Evolutionary conservation across 2,113 vertebrate species (phyloP).

Genomic region (Petrocephalus microphthalmus): DNA sequence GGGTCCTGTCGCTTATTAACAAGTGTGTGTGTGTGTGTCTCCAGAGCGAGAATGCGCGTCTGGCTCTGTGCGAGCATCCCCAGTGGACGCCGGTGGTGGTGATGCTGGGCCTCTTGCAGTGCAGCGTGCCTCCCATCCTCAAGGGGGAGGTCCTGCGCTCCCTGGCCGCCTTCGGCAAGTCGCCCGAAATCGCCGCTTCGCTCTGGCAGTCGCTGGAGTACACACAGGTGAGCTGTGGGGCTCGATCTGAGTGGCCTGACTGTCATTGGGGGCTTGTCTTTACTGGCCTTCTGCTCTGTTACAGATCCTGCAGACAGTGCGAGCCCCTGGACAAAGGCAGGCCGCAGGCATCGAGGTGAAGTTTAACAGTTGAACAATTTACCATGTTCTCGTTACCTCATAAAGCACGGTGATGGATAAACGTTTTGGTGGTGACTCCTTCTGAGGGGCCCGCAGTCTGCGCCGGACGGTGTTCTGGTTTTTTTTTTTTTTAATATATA

Average conservation of each 20-base stretch:
- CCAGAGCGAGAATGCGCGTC: conserved; percentile 90
- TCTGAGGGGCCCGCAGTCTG: neutral
- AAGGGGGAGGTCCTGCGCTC: conserved; percentile 82
- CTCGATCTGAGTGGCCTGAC: neutral
- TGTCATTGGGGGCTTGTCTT: neutral
- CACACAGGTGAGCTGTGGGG: conserved; percentile 69
- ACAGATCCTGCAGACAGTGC: conserved; percentile 90
- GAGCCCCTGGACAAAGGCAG: conserved; percentile 81
- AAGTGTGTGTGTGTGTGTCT: conserved; percentile 2
- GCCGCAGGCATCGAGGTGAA: conserved; percentile 88
- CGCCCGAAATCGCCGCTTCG: conserved; percentile 89
- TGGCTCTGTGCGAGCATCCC: conserved; percentile 91
- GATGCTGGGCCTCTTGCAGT: conserved; percentile 88
- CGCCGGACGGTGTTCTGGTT: neutral
- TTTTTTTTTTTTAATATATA: too few relatives aligned
- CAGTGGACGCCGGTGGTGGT: conserved; percentile 96
- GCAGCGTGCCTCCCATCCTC: conserved; percentile 83
- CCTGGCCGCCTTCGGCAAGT: conserved; percentile 86
- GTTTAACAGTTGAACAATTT: neutral
- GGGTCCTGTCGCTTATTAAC: neutral
- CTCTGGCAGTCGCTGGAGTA: conserved; percentile 97
- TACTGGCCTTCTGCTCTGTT: conserved; percentile 23
- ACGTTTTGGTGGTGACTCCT: neutral
- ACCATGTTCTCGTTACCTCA: neutral
- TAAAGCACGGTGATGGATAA: neutral